phyloP scores from a whole-genome alignment of 1,140 invertebrate species.

The Brachionus plicatilis region DNA sequence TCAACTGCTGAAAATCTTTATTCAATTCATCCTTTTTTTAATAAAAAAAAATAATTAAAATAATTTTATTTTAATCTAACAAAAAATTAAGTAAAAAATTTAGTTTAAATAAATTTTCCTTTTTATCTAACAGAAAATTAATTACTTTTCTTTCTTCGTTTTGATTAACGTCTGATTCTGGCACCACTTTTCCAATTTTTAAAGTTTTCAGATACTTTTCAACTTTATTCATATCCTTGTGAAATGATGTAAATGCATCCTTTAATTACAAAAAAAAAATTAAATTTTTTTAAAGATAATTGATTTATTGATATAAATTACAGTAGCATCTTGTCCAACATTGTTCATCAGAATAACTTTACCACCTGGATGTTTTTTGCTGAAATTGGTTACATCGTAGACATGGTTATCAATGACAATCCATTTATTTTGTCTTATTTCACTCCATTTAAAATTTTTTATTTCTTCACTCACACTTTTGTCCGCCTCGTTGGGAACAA shows the following conservation, averaged over 20 bases:
- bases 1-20: slow-evolving; percentile 25
- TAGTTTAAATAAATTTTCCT: background rate
- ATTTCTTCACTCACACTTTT: background rate
- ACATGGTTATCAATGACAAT: slow-evolving; percentile 50
- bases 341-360: slow-evolving; percentile 48
- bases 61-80: too few relatives aligned
- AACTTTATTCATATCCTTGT: slow-evolving; percentile 2
- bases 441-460: slow-evolving; percentile 46
- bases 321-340: slow-evolving; percentile 53
- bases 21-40: background rate
- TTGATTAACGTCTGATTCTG: background rate
- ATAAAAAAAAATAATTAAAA: background rate
- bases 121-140: too few relatives aligned
- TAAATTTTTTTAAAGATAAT: background rate
- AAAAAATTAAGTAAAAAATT: too few relatives aligned
- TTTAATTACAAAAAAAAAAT: background rate
- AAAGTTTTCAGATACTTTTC: background rate
- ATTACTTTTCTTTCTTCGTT: slow-evolving; percentile 13
- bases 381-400: slow-evolving; percentile 52
- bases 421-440: slow-evolving; percentile 45
- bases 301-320: background rate
- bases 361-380: slow-evolving; percentile 53
- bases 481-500: background rate
- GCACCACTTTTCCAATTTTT: background rate
- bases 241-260: background rate